A percentile compares a stretch with the other conserved stretches of the same genome.
phyloP scores from a whole-genome alignment of 2,888 invertebrate species.

The Amblyjoppa proteus region DNA sequence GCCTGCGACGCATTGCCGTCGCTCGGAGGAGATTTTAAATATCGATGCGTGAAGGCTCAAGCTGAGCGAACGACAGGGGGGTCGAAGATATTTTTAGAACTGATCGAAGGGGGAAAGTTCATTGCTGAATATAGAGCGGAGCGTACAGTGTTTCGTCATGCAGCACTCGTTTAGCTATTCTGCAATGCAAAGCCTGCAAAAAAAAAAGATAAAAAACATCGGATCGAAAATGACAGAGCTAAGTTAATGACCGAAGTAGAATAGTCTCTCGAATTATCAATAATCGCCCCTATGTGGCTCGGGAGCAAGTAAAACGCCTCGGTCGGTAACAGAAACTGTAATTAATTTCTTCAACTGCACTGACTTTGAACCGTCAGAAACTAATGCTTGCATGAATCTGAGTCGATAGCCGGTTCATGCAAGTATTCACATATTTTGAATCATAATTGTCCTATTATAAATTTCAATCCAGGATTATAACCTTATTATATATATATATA shows the following conservation, averaged over 20 bases:
- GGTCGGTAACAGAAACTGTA: too few relatives aligned
- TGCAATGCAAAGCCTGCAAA: not conserved
- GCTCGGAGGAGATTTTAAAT: constrained; percentile 11
- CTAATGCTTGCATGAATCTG: too few relatives aligned
- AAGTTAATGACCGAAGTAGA: not conserved
- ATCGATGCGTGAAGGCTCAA: not conserved
- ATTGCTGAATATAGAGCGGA: not conserved
- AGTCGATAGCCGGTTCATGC: too few relatives aligned
- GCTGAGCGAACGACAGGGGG: not conserved
- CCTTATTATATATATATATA: too few relatives aligned
- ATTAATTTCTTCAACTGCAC: too few relatives aligned
- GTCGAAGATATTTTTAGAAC: constrained; percentile 18
- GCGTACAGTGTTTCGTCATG: not conserved
- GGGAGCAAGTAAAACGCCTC: too few relatives aligned
- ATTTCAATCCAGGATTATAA: too few relatives aligned
- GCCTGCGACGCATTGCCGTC: not conserved
- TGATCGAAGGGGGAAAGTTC: not conserved
- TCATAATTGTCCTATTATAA: too few relatives aligned
- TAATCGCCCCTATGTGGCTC: not conserved
- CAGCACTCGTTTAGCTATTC: not conserved
- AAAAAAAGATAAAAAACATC: not conserved
- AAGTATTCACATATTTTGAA: too few relatives aligned
- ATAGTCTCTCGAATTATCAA: not conserved
- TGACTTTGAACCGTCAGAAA: too few relatives aligned
- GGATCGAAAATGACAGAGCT: not conserved